phyloP scores from a whole-genome alignment of 2,888 invertebrate genomes.

The Trichogramma dendrolimi region DNA sequence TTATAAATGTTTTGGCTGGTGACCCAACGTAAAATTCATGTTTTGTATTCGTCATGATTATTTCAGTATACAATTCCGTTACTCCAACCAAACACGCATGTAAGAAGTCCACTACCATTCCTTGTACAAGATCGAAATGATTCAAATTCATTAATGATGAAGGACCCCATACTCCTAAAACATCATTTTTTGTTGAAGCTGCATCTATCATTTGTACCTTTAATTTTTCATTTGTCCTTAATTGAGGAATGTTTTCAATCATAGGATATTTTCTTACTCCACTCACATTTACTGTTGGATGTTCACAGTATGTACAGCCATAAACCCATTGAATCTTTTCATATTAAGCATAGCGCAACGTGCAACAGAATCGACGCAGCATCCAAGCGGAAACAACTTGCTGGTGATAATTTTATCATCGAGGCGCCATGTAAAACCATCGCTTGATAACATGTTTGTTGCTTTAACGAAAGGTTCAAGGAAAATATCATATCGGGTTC shows the following conservation, averaged over 20 bases:
- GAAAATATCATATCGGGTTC: conserved; percentile 28
- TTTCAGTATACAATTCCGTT: neutral
- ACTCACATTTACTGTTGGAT: conserved; percentile 6
- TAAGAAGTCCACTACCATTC: neutral
- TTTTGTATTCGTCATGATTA: neutral
- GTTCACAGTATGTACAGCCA: conserved; percentile 27
- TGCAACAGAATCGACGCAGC: conserved; percentile 23
- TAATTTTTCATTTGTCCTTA: conserved; percentile 1
- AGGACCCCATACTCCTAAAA: conserved; percentile 20
- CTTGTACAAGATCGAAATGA: neutral
- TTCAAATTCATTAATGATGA: conserved; percentile 20
- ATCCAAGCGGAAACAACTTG: neutral
- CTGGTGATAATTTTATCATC: conserved; percentile 6
- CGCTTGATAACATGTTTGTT: conserved; percentile 21
- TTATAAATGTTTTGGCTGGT: neutral
- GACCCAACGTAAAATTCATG: neutral
- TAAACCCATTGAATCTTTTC: conserved; percentile 26
- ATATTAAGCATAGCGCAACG: conserved; percentile 23
- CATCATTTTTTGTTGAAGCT: neutral
- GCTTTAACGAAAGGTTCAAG: conserved; percentile 24
- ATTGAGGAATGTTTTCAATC: neutral
- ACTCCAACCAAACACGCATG: neutral
- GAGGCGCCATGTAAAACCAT: conserved; percentile 17
- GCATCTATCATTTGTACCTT: conserved; percentile 1
- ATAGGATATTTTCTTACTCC: conserved; percentile 15